Conservation (phyloP, 2,888 invertebrate genomes). For the Dasypogon diadema region DNA sequence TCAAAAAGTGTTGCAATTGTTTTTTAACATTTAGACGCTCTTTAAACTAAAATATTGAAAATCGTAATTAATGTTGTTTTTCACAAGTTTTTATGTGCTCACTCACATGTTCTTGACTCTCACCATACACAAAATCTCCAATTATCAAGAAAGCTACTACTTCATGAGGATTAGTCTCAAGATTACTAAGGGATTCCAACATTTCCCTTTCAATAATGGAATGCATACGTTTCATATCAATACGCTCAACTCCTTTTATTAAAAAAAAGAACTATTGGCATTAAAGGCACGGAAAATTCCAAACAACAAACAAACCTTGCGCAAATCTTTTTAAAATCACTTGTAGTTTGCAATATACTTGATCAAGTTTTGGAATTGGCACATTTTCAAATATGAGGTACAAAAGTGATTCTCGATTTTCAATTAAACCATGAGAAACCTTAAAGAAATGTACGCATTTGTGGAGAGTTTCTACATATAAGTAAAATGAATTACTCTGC, state of each 20-base stretch:
- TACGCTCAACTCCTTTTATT: constrained; percentile 69
- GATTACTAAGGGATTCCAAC: constrained; percentile 76
- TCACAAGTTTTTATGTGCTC: background rate
- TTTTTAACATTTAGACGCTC: constrained; percentile 78
- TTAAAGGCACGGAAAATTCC: too few relatives aligned
- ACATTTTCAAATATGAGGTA: constrained; percentile 82
- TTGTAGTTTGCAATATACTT: constrained; percentile 73
- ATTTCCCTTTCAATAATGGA: constrained; percentile 80
- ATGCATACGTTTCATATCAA: constrained; percentile 82
- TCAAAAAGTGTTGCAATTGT: constrained; percentile 73
- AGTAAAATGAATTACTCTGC: constrained; percentile 77
- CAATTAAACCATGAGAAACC: constrained; percentile 70
- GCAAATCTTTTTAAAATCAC: constrained; percentile 69
- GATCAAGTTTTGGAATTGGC: constrained; percentile 75
- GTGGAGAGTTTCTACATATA: too few relatives aligned
- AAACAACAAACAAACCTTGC: constrained; percentile 61
- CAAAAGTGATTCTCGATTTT: constrained; percentile 79
- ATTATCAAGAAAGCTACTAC: constrained; percentile 82
- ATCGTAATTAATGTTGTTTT: constrained; percentile 17
- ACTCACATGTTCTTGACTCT: constrained; percentile 78
- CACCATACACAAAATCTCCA: constrained; percentile 86
- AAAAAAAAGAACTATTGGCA: too few relatives aligned
- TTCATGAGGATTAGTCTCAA: constrained; percentile 84
- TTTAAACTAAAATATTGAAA: constrained; percentile 71
- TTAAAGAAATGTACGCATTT: too few relatives aligned